Evolutionary conservation across 2,888 invertebrate genomes (phyloP).

Genomic region (Disparrhopalites patrizii): DNA sequence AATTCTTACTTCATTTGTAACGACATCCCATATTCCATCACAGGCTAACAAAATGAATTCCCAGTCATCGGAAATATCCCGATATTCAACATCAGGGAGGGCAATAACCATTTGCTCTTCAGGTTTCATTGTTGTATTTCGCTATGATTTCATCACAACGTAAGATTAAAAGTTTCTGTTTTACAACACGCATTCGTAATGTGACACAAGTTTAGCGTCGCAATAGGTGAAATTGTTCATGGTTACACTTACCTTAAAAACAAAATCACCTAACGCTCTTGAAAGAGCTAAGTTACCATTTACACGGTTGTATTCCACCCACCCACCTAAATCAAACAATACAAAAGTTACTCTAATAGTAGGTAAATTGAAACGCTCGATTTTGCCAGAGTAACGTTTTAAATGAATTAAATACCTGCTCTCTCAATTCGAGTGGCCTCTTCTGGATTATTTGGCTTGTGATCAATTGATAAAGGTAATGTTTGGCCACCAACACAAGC

Average conservation of each 20-base stretch:
- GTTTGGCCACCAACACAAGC: slow-evolving; percentile 78
- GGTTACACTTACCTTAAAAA: slow-evolving; percentile 63
- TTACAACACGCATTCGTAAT: not conserved
- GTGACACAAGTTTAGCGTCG: too few relatives aligned
- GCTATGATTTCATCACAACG: slow-evolving; percentile 56
- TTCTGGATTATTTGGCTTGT: slow-evolving; percentile 87
- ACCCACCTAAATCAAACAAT: slow-evolving; percentile 68
- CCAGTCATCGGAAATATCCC: slow-evolving; percentile 79
- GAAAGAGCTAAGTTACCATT: slow-evolving; percentile 96
- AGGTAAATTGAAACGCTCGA: not conserved
- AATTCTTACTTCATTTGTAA: slow-evolving; percentile 71
- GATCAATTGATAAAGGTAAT: slow-evolving; percentile 78
- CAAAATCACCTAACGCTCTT: slow-evolving; percentile 93
- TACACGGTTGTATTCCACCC: slow-evolving; percentile 96
- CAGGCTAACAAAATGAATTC: slow-evolving; percentile 96
- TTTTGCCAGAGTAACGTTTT: not conserved
- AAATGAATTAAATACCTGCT: slow-evolving; percentile 56
- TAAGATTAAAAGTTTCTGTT: not conserved
- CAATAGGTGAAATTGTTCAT: not conserved
- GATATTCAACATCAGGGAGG: slow-evolving; percentile 83
- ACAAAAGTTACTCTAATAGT: not conserved
- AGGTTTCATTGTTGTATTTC: slow-evolving; percentile 75
- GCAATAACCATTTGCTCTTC: slow-evolving; percentile 99
- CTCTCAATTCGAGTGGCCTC: slow-evolving; percentile 83
- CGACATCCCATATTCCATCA: slow-evolving; percentile 99